A percentile compares a stretch with the other conserved stretches of the same genome.
These are phyloP conservation scores for Adoxophyes honmai DNA, from an alignment of 1,140 invertebrate species.

Conservation along the genomic window DNA sequence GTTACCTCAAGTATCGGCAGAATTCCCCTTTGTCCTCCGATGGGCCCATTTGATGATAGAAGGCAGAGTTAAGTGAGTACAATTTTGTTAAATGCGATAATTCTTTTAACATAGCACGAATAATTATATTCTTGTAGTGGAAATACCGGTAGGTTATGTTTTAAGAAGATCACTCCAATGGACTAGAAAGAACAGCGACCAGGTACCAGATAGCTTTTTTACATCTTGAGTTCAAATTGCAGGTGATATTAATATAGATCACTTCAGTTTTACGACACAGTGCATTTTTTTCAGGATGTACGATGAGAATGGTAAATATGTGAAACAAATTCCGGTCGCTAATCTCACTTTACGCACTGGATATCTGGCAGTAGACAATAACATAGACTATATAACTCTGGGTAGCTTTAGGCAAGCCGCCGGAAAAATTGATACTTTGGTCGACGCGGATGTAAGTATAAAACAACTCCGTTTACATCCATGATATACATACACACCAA, in stretches of 20 bases:
- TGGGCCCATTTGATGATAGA: conserved; percentile 45
- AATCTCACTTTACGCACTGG: conserved; percentile 31
- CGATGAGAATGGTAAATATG: conserved; percentile 22
- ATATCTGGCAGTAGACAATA: conserved; percentile 24
- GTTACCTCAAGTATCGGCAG: conserved; percentile 36
- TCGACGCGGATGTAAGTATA: conserved; percentile 32
- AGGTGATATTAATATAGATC: no score
- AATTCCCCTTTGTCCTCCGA: conserved; percentile 37
- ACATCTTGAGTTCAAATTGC: no score
- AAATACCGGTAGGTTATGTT: no score
- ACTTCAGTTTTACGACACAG: no score
- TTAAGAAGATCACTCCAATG: no score
- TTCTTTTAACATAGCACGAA: no score
- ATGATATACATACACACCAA: no score
- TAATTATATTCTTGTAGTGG: no score
- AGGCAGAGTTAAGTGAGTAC: conserved; percentile 43
- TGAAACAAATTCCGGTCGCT: conserved; percentile 22
- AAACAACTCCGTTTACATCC: no score
- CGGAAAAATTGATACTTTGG: conserved; percentile 18
- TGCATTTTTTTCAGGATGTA: conserved; percentile 29
- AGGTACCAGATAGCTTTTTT: no score
- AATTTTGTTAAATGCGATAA: no score
- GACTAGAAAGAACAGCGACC: no score
- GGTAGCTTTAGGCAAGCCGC: conserved; percentile 28
- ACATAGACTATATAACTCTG: conserved; percentile 25